Evolutionary conservation across 2,888 invertebrate genomes (phyloP).

Genomic region (Pterostichus niger): DNA sequence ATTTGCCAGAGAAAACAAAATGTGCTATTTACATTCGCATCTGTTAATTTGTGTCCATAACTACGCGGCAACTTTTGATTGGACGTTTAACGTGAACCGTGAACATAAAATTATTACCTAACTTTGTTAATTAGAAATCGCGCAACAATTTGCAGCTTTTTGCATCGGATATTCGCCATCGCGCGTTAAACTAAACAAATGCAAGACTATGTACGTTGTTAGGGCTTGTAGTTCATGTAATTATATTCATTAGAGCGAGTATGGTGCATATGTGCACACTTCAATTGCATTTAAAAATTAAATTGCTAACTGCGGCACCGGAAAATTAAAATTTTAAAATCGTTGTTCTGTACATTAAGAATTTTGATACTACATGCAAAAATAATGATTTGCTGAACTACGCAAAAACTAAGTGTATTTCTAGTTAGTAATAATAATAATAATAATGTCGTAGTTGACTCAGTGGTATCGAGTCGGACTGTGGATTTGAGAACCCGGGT

Average conservation of each 20-base stretch:
- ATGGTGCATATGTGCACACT: background rate
- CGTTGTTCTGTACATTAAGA: background rate
- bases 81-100: background rate
- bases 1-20: too few species aligned
- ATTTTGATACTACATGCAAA: background rate
- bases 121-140: constrained; percentile 29
- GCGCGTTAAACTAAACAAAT: background rate
- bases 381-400: too few species aligned
- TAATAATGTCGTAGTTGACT: too few species aligned
- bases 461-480: too few species aligned
- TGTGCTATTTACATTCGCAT: background rate
- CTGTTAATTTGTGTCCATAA: background rate
- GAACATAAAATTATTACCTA: constrained; percentile 16
- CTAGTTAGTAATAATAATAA: too few species aligned
- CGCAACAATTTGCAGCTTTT: constrained; percentile 5
- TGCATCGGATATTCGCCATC: background rate
- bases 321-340: background rate
- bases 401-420: too few species aligned
- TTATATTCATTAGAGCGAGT: background rate
- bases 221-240: background rate
- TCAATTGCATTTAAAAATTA: background rate
- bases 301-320: background rate
- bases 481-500: too few species aligned
- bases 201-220: background rate
- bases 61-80: constrained; percentile 10